phyloP scores from a whole-genome alignment of 2,797 vertebrate genomes.

The Bryconaethiops microstoma region DNA sequence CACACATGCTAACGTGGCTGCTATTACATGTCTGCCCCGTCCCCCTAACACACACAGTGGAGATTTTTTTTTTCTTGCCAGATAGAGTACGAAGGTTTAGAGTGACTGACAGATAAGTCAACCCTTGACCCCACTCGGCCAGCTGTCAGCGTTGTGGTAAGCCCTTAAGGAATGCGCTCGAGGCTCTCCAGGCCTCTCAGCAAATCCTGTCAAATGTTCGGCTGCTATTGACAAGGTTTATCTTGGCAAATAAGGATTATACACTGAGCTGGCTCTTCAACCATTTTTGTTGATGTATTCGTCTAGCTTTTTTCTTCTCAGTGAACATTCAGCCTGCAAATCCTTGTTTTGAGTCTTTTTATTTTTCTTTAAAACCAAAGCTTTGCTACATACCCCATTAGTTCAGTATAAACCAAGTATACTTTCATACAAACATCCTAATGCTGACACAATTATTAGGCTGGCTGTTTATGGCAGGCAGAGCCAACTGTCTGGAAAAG shows the following conservation, averaged over 20 bases:
- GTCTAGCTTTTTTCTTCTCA: conserved; percentile 5
- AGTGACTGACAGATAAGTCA: conserved; percentile 57
- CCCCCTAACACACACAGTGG: background rate
- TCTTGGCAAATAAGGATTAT: conserved; percentile 80
- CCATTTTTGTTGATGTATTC: conserved; percentile 57
- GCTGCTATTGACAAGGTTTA: conserved; percentile 80
- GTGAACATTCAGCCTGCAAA: conserved; percentile 26
- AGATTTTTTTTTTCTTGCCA: conserved; percentile 25
- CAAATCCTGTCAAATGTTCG: conserved; percentile 81
- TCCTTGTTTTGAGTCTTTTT: conserved; percentile 19
- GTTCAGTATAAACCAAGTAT: conserved; percentile 2
- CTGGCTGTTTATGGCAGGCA: conserved; percentile 13
- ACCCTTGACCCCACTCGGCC: conserved; percentile 77
- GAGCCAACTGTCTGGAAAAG: conserved; percentile 3
- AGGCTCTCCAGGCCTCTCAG: conserved; percentile 71
- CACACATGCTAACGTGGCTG: conserved; percentile 30
- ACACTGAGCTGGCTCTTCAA: conserved; percentile 67
- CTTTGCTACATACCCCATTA: conserved; percentile 5
- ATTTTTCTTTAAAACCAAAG: conserved; percentile 19
- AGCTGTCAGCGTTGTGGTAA: conserved; percentile 81
- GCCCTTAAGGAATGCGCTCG: conserved; percentile 76
- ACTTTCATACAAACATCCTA: conserved; percentile 20
- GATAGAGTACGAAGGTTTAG: conserved; percentile 47
- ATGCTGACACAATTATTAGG: conserved; percentile 13
- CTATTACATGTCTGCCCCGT: conserved; percentile 58